Conservation (phyloP, 2,797 vertebrate genomes). For the Hypotaenidia philippensis region DNA sequence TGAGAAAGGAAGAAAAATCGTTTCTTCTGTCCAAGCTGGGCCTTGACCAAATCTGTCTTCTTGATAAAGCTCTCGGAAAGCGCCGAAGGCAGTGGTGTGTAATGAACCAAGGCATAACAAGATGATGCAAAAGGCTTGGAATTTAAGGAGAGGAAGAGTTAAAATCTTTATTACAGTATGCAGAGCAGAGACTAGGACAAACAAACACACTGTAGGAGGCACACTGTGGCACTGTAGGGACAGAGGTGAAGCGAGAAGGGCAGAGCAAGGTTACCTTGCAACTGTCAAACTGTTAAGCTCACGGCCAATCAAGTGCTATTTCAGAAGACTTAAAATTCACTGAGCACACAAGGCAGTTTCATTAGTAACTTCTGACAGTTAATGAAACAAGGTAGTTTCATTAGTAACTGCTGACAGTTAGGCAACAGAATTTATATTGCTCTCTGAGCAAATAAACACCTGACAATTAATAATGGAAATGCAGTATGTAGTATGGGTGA, state of each 20-base stretch:
- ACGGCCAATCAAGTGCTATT: background rate
- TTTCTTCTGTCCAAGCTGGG: background rate
- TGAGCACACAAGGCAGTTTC: background rate
- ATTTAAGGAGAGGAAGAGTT: background rate
- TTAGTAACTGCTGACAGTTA: background rate
- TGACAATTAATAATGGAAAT: background rate
- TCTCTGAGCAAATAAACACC: background rate
- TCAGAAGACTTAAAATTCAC: background rate
- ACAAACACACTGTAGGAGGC: background rate
- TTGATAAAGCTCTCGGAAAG: background rate
- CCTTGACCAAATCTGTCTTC: background rate
- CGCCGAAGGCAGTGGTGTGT: background rate
- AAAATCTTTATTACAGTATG: background rate
- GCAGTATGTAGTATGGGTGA: background rate
- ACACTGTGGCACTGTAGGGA: rapidly evolving
- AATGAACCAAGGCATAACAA: background rate
- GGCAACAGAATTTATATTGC: background rate
- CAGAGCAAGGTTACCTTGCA: background rate
- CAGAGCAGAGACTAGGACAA: background rate
- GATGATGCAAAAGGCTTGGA: background rate
- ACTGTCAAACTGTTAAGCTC: background rate
- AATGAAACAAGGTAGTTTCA: background rate
- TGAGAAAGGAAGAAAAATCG: background rate
- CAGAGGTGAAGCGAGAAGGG: background rate
- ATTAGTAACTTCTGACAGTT: no score